These are phyloP conservation scores for Pelodiscus sinensis DNA, from an alignment of 2,113 vertebrate genomes.

Conservation along the genomic window DNA sequence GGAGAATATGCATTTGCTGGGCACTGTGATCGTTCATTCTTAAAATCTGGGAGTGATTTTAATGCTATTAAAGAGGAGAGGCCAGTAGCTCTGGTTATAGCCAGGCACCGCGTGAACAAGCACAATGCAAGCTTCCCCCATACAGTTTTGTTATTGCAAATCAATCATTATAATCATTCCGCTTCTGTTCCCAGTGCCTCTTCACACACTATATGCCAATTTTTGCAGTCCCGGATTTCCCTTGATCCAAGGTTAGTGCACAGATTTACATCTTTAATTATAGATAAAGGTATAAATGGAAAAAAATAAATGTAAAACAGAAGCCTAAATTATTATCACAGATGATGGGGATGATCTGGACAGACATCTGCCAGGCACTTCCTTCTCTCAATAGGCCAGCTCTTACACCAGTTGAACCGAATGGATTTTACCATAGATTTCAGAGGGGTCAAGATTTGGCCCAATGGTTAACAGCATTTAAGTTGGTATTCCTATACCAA, in stretches of 20 bases:
- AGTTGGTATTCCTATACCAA: not conserved
- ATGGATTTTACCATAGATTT: not conserved
- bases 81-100: not conserved
- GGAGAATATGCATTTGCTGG: too few relatives aligned
- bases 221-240: not conserved
- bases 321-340: not conserved
- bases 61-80: not conserved
- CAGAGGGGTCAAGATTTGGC: not conserved
- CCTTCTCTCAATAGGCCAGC: not conserved
- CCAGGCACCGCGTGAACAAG: not conserved
- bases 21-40: not conserved
- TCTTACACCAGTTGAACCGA: not conserved
- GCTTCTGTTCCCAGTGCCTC: not conserved
- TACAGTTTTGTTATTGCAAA: not conserved
- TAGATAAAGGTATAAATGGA: not conserved
- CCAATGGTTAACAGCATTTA: not conserved
- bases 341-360: not conserved
- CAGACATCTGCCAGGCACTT: not conserved
- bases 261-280: not conserved
- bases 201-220: not conserved
- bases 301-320: not conserved
- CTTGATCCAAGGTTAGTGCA: rapidly evolving
- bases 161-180: not conserved
- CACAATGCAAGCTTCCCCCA: not conserved
- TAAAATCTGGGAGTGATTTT: not conserved